phyloP scores from a whole-genome alignment of 2,888 invertebrate genomes.

The Drosophila meridiana region DNA sequence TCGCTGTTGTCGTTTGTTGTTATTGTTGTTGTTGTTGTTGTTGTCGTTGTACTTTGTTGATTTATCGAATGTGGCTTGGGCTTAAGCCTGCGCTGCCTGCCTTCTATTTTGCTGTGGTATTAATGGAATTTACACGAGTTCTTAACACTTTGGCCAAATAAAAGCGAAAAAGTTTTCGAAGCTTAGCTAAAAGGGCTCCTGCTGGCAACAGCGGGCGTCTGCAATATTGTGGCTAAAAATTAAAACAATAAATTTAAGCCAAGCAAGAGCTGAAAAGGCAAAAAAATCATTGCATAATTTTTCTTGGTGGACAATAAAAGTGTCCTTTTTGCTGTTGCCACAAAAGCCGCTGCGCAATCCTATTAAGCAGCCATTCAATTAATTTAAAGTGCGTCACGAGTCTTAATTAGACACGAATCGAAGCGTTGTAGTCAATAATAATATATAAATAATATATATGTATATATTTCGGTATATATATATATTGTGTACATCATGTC shows the following conservation, averaged over 20 bases:
- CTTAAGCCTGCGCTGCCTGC: slow-evolving; percentile 10
- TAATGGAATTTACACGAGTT: slow-evolving; percentile 79
- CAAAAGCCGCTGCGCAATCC: slow-evolving; percentile 43
- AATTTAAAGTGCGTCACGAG: slow-evolving; percentile 41
- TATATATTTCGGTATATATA: not conserved
- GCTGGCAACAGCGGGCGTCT: slow-evolving; percentile 44
- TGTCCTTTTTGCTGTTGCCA: slow-evolving; percentile 49
- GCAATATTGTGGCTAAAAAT: slow-evolving; percentile 72
- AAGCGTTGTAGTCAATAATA: slow-evolving; percentile 34
- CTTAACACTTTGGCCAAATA: slow-evolving; percentile 66
- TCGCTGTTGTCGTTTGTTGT: slow-evolving; percentile 5
- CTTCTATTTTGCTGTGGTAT: slow-evolving; percentile 27
- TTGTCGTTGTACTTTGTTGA: slow-evolving; percentile 42
- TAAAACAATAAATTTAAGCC: slow-evolving; percentile 72
- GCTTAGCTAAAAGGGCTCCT: slow-evolving; percentile 9
- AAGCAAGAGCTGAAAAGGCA: slow-evolving; percentile 4
- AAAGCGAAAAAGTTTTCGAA: slow-evolving; percentile 46
- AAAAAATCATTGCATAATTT: slow-evolving; percentile 49
- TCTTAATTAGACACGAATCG: slow-evolving; percentile 49
- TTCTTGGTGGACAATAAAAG: slow-evolving; percentile 48
- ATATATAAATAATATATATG: slow-evolving; percentile 24
- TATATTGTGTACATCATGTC: slow-evolving; percentile 18
- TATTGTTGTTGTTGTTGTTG: slow-evolving; percentile 10
- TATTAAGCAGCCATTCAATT: slow-evolving; percentile 42
- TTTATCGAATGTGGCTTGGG: slow-evolving; percentile 58